phyloP scores from a whole-genome alignment of 1,140 invertebrate species.

The Drosophila micromelanica region DNA sequence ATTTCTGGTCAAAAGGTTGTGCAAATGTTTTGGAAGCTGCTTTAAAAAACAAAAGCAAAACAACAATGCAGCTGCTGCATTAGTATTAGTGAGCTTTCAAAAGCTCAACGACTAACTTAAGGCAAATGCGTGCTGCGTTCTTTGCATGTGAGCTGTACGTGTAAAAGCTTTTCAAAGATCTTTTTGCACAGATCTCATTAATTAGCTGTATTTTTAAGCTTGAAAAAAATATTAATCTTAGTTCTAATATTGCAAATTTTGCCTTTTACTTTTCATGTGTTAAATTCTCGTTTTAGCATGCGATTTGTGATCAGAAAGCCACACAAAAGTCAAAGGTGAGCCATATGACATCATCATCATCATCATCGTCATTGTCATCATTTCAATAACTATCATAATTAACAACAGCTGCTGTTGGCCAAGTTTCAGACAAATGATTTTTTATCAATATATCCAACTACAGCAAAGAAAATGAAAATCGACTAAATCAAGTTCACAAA shows the following conservation, averaged over 20 bases:
- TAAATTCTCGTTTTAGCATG: conserved; percentile 41
- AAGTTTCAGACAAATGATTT: conserved; percentile 45
- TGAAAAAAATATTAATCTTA: neutral
- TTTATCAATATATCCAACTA: neutral
- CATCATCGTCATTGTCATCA: conserved; percentile 5
- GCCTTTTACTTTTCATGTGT: conserved; percentile 37
- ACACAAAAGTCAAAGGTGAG: conserved; percentile 65
- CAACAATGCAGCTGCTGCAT: neutral
- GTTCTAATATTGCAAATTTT: conserved; percentile 13
- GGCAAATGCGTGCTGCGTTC: neutral
- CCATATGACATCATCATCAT: conserved; percentile 63
- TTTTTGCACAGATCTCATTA: neutral
- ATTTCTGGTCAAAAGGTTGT: conserved; percentile 58
- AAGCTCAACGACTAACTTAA: neutral
- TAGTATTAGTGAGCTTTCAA: conserved; percentile 26
- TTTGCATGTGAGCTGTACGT: neutral
- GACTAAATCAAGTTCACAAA: neutral
- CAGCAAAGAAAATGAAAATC: neutral
- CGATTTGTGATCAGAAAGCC: conserved; percentile 44
- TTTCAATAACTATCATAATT: conserved; percentile 17
- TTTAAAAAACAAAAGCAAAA: neutral
- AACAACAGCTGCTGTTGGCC: conserved; percentile 36
- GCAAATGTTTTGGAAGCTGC: conserved; percentile 7
- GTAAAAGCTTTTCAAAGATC: neutral
- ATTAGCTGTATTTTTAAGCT: neutral